Conservation (phyloP, 2,113 vertebrate genomes). For the Amblyopsis rosae region DNA sequence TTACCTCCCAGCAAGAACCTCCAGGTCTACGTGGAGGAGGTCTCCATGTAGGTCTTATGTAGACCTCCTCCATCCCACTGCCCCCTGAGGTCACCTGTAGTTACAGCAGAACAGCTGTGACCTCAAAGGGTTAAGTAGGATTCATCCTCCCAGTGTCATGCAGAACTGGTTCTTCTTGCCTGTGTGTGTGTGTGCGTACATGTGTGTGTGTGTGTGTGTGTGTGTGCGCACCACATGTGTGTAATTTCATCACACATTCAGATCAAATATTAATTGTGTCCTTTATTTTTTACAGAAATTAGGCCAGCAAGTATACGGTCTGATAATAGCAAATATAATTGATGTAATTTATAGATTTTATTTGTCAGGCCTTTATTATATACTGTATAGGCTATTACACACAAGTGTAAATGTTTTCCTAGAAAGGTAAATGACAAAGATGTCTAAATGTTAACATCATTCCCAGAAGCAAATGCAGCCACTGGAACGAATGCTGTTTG, state of each 20-base stretch:
- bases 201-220: constrained; percentile 21
- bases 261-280: constrained; percentile 35
- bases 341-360: constrained; percentile 25
- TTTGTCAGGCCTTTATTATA: constrained; percentile 5
- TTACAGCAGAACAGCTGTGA: neutral
- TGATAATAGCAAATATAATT: no score
- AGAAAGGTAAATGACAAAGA: neutral
- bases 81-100: no score
- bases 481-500: constrained; percentile 58
- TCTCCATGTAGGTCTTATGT: no score
- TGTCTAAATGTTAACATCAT: constrained; percentile 35
- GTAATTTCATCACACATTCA: no score
- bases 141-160: constrained; percentile 60
- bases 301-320: no score
- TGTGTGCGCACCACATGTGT: constrained; percentile 15
- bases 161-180: constrained; percentile 78
- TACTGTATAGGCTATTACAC: constrained; percentile 1
- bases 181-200: constrained; percentile 42
- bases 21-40: no score
- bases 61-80: no score
- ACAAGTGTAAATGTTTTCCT: neutral
- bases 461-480: constrained; percentile 52
- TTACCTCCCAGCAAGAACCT: no score
- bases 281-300: no score
- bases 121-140: constrained; percentile 69